A percentile compares a stretch with the other conserved stretches of the same genome.
Conservation (phyloP, 1,140 invertebrate genomes). For the Cyclina sinensis region DNA sequence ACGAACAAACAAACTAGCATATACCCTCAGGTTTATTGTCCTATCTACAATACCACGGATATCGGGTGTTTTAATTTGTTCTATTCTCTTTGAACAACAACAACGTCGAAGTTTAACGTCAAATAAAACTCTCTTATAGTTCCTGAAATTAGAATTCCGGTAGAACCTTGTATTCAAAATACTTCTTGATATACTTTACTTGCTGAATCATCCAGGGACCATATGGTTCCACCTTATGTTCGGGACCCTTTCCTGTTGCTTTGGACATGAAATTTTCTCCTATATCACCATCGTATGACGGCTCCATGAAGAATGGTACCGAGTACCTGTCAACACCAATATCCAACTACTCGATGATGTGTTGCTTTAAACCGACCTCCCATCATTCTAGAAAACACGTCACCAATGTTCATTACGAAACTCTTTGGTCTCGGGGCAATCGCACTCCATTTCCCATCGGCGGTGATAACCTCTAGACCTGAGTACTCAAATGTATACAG, state of each 20-base stretch:
- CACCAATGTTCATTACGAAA: constrained; percentile 73
- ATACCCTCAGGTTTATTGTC: too few species aligned
- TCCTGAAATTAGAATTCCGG: constrained; percentile 59
- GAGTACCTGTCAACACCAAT: constrained; percentile 71
- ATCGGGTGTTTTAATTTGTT: too few species aligned
- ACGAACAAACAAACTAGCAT: too few species aligned
- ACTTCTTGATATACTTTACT: constrained; percentile 70
- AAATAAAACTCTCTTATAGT: too few species aligned
- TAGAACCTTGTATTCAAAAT: constrained; percentile 70
- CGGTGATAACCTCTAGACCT: constrained; percentile 68
- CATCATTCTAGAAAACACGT: constrained; percentile 68
- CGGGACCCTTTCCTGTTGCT: constrained; percentile 50
- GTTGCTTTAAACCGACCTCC: constrained; percentile 71
- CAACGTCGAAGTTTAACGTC: too few species aligned
- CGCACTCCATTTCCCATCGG: constrained; percentile 64
- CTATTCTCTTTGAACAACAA: too few species aligned
- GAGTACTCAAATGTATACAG: constrained; percentile 60
- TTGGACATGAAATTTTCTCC: constrained; percentile 69
- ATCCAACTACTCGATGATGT: constrained; percentile 69
- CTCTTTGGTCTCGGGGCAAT: constrained; percentile 63
- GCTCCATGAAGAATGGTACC: constrained; percentile 70
- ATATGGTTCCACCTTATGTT: constrained; percentile 68
- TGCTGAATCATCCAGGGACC: constrained; percentile 70
- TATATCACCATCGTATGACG: constrained; percentile 67
- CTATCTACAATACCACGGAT: too few species aligned